Base-by-base conservation (phyloP, 2,888 invertebrate species). In the Electrophaes corylata region DNA sequence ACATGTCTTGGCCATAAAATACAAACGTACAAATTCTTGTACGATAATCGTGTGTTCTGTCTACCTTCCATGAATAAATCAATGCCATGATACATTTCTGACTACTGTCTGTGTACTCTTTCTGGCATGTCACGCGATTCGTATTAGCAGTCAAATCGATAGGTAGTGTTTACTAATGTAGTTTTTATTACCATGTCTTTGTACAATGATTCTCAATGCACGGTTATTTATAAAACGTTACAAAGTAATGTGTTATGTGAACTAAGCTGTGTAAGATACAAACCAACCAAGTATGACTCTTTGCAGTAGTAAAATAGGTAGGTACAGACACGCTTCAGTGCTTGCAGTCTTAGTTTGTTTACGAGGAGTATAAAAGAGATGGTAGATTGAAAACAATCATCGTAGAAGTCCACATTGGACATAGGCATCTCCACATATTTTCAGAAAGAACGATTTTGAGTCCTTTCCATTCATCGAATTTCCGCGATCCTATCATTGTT, bases 41-140 rank as follows among this genome's bases (percentile, higher is more conserved):
- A n/a, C n/a, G n/a, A n/a, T n/a, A 44, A 6, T 48, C 35, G 45
- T 49, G 45, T 53, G 53, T 46, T 43, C 12, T 23, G 16, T 23
- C 26, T 18, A 50, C 31, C 29, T 40, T 14, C 16, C 37, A 48
- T 56, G 51, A 60, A 60, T 60, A 60, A 60, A 52, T 60, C 37
- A 60, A 51, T 48, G 31, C 20, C 35, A 37, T 51, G 54, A 18
- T 64, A 50, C 60, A 60, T 56, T 62, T 52, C 31, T 52, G 29
- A 60, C 62, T 52, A 48, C 39, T 39, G 31, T 45, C 39, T 39
- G 31, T 45, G 50, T 57, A 57, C 45, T 26, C 19, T 48, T 29
- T 54, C 6, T 20, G 35, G 11, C 20, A 11, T 33, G 47, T 46
- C 59, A 60, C 54, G 59, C 59, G 59, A 59, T 59, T 12, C 11